Evolutionary conservation across 2,888 invertebrate species (phyloP).

Genomic region (Dasysyrphus albostriatus): DNA sequence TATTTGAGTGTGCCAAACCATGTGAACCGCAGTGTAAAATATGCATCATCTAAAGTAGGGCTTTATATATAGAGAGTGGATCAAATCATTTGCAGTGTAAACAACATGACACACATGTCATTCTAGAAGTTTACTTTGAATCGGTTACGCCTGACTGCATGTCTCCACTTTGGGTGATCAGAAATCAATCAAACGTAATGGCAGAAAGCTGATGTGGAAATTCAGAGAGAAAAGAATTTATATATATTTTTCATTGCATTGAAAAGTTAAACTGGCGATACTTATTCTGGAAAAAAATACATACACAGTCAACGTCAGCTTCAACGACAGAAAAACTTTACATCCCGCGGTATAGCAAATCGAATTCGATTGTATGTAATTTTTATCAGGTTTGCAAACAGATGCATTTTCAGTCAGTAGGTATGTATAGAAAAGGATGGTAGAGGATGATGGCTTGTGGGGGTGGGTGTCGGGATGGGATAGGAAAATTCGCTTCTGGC

Average conservation of each 20-base stretch:
- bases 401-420: conserved; percentile 23
- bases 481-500: conserved; percentile 22
- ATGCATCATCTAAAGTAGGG: not conserved
- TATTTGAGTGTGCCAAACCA: not conserved
- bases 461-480: not conserved
- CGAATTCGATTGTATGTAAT: conserved; percentile 42
- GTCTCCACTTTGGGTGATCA: conserved; percentile 59
- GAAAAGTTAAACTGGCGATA: conserved; percentile 32
- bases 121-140: conserved; percentile 23
- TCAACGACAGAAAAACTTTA: not conserved
- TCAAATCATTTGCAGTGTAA: conserved; percentile 51
- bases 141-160: conserved; percentile 43
- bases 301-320: not conserved
- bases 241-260: conserved; percentile 33
- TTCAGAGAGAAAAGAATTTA: conserved; percentile 1
- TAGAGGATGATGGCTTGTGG: too few relatives aligned
- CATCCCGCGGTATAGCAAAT: conserved; percentile 23
- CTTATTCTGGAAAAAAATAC: conserved; percentile 6
- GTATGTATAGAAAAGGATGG: not conserved
- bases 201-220: conserved; percentile 22
- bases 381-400: conserved; percentile 18
- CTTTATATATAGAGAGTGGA: not conserved
- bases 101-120: conserved; percentile 49
- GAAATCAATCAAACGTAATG: conserved; percentile 67
- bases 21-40: not conserved